Percentiles rank a stretch among this genome's conserved stretches.
Conservation (phyloP, 2,888 invertebrate genomes). For the Stenichneumon culpator region DNA sequence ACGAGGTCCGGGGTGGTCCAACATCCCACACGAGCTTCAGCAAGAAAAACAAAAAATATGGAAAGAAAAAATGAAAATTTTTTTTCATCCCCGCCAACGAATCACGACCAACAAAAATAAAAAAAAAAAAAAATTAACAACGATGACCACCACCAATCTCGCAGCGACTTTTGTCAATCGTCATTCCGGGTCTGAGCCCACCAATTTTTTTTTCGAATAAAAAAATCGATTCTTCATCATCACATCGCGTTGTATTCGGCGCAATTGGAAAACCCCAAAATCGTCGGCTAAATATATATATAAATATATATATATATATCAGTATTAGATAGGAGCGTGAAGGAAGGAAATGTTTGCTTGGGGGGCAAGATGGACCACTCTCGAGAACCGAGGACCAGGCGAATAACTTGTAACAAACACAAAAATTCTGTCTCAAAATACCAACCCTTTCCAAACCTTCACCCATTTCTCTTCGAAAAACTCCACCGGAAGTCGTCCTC, state of each 20-base stretch:
- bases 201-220: slow-evolving; percentile 65
- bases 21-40: slow-evolving; percentile 52
- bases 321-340: no score
- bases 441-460: background rate
- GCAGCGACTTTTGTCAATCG: slow-evolving; percentile 66
- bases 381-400: slow-evolving; percentile 76
- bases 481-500: slow-evolving; percentile 21
- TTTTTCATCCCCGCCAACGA: slow-evolving; percentile 41
- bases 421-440: slow-evolving; percentile 24
- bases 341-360: background rate
- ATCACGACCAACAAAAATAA: background rate
- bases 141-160: slow-evolving; percentile 56
- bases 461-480: slow-evolving; percentile 17
- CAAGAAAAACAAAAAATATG: slow-evolving; percentile 1
- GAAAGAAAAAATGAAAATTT: slow-evolving; percentile 1
- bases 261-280: background rate
- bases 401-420: slow-evolving; percentile 64
- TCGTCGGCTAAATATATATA: background rate
- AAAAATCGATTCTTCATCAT: slow-evolving; percentile 65
- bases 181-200: slow-evolving; percentile 65
- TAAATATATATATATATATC: no score
- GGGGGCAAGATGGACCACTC: slow-evolving; percentile 67
- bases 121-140: slow-evolving; percentile 30
- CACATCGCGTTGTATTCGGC: slow-evolving; percentile 9
- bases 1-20: slow-evolving; percentile 76